Evolutionary conservation across 2,888 invertebrate species (phyloP), one percentile per base, ranked within the genome.

Genomic region (Bursaphelenchus okinawaensis): DNA sequence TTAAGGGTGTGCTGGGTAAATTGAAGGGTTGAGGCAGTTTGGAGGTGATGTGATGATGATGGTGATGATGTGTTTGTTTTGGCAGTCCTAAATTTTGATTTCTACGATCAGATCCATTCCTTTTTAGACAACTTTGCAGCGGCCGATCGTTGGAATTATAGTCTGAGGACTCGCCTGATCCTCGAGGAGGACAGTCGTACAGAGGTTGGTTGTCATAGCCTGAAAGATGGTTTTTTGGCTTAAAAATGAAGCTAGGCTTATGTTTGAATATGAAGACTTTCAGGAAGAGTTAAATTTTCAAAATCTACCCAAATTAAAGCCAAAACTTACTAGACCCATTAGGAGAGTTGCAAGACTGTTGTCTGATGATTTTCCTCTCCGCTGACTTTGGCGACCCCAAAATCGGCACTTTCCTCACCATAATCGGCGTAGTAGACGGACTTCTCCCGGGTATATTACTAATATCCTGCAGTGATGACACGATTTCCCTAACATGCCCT

Each of bases 381-480:
- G 29, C 65, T 19, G 59, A 22, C 7, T 26, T 72, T 51, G 68
- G 68, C 8, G 68, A 68, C 20, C 70, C 57, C 6, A 67, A 7
- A 4, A 59, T 22, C 8, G 71, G 65, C 50, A 72, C 40, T 60
- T 63, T 56, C 22, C 72, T 27, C 12, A 52, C 63, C 50, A 70
- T 24, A 52, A 70, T 63, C 22, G 70, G 70, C 26, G 70, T 70
- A 8, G 72, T 70, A 9, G 66, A 63, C 19, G 70, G 70, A 29
- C 70, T 70, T 51, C 59, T 62, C 8, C 22, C 68, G 26, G 24
- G 22, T 4, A 54, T 29, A 55, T 58, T 58, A 57, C 71, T 70
- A 20, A 70, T 59, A 52, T 72, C 71, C 31, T 70, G 70, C n/a
- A 70, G 57, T 9, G 68, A 71, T 8, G 68, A 69, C 50, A 73